phyloP scores from a whole-genome alignment of 2,888 invertebrate genomes.

The Stenodema calcarata region DNA sequence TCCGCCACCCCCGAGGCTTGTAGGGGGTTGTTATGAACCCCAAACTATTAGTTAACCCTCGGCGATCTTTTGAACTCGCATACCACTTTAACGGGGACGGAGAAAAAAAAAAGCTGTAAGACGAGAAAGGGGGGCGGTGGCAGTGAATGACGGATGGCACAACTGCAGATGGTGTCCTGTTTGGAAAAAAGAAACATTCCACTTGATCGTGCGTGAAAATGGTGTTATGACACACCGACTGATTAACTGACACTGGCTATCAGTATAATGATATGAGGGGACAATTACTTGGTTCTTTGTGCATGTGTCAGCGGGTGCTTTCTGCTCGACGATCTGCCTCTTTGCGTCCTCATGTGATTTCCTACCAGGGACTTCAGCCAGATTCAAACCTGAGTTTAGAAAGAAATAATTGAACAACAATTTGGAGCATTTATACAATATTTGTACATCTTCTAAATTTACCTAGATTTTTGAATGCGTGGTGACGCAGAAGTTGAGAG shows the following conservation, averaged over 20 bases:
- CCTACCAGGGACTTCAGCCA: background rate
- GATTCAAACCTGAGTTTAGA: background rate
- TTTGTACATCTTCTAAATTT: no score
- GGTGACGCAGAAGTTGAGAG: no score
- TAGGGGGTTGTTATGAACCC: background rate
- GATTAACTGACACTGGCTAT: background rate
- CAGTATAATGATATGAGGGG: background rate
- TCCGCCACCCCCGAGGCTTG: background rate
- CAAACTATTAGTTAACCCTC: constrained; percentile 19
- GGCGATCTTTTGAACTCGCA: background rate
- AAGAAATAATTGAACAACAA: no score
- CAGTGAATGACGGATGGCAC: background rate
- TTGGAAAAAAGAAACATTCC: constrained; percentile 13
- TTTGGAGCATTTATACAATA: no score
- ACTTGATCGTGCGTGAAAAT: constrained; percentile 31
- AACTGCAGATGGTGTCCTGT: constrained; percentile 11
- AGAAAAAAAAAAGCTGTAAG: background rate
- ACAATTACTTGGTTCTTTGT: background rate
- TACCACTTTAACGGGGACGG: background rate
- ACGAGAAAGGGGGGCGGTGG: background rate
- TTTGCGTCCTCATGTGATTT: background rate
- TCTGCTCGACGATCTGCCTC: background rate
- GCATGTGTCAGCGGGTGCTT: background rate
- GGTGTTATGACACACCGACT: constrained; percentile 31
- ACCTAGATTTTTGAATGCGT: no score